phyloP scores from a whole-genome alignment of 1,140 invertebrate species.

The Zophobas morio region DNA sequence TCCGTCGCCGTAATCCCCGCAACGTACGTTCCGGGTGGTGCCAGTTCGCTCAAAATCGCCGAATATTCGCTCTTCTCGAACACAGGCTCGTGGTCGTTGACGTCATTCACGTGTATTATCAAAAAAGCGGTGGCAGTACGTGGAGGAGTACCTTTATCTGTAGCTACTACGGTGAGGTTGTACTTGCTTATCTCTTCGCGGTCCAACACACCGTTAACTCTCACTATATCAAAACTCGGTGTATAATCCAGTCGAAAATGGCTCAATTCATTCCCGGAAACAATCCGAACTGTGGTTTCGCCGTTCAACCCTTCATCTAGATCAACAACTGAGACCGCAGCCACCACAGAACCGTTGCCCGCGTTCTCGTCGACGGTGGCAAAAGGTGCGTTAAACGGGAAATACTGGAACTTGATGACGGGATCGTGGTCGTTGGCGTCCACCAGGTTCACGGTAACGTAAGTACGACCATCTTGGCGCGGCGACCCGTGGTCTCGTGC shows the following conservation, averaged over 20 bases:
- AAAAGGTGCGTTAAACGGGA: constrained; percentile 84
- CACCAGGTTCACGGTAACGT: constrained; percentile 93
- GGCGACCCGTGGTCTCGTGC: constrained; percentile 93
- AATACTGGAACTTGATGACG: constrained; percentile 90
- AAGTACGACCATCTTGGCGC: constrained; percentile 91
- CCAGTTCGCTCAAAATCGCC: constrained; percentile 87
- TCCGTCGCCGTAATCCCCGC: constrained; percentile 91
- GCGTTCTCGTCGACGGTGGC: constrained; percentile 96
- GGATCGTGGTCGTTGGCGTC: constrained; percentile 97
- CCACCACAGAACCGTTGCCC: constrained; percentile 89
- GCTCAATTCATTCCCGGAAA: constrained; percentile 89
- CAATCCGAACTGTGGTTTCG: constrained; percentile 86
- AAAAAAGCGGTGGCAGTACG: constrained; percentile 88
- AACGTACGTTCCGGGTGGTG: constrained; percentile 89
- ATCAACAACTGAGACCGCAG: constrained; percentile 93
- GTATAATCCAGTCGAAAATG: constrained; percentile 91
- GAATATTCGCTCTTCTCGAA: constrained; percentile 96
- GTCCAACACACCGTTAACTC: constrained; percentile 93
- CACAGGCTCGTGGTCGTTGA: constrained; percentile 95
- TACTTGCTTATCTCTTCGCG: constrained; percentile 94
- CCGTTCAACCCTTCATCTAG: constrained; percentile 92
- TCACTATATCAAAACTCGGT: constrained; percentile 88
- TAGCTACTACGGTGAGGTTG: constrained; percentile 92
- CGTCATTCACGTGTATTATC: constrained; percentile 94
- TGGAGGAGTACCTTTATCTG: constrained; percentile 88